Conservation (phyloP, 2,888 invertebrate species). For the Hypsopygia costalis region DNA sequence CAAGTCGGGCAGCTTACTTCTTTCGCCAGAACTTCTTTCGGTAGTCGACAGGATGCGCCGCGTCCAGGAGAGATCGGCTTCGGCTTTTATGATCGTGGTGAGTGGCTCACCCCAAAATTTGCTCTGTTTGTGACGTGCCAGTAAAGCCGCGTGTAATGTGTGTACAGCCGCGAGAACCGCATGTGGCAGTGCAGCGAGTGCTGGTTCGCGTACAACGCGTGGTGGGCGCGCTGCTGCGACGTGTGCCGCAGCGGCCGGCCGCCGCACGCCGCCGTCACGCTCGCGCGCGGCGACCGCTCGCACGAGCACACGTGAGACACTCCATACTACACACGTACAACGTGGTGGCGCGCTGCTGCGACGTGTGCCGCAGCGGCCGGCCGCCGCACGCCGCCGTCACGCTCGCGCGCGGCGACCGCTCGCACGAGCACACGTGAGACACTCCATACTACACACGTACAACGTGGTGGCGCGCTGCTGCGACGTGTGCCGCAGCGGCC, state of each 20-base stretch:
- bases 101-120: too few relatives aligned
- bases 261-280: constrained; percentile 87
- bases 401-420: constrained; percentile 69
- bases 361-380: constrained; percentile 88
- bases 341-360: constrained; percentile 89
- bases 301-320: constrained; percentile 16
- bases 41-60: too few relatives aligned
- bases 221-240: constrained; percentile 90
- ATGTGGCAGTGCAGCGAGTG: constrained; percentile 95
- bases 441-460: constrained; percentile 83
- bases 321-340: constrained; percentile 88
- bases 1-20: too few relatives aligned
- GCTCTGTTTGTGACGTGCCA: too few relatives aligned
- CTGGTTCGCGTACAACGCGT: constrained; percentile 92
- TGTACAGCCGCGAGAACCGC: constrained; percentile 61
- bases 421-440: constrained; percentile 16
- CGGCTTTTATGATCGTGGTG: too few relatives aligned
- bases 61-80: too few relatives aligned
- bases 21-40: too few relatives aligned
- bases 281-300: constrained; percentile 63
- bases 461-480: constrained; percentile 90
- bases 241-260: constrained; percentile 88
- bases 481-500: constrained; percentile 89
- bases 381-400: constrained; percentile 87
- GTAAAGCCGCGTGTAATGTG: too few relatives aligned